Conservation (phyloP, 2,888 invertebrate genomes). For the Patella caerulea region DNA sequence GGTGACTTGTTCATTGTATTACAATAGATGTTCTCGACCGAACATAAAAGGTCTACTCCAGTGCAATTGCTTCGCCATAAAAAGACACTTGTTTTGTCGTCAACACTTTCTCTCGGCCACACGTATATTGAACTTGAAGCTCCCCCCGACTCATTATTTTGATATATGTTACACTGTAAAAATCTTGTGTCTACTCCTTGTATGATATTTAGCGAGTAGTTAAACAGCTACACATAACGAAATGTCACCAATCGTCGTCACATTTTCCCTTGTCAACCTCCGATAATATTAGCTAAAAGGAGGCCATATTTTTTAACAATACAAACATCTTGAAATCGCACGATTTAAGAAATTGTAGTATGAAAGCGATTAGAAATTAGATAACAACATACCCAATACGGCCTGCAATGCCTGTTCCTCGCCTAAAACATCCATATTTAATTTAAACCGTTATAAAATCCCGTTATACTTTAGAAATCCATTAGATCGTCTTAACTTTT, state of each 20-base stretch:
- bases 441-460: conserved; percentile 7
- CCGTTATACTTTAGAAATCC: not conserved
- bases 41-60: not conserved
- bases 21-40: too few species aligned
- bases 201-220: not conserved
- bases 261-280: conserved; percentile 2
- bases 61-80: not conserved
- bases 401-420: conserved; percentile 36
- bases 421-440: conserved; percentile 30
- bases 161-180: too few species aligned
- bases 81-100: not conserved
- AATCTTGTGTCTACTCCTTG: too few species aligned
- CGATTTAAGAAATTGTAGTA: too few species aligned
- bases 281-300: conserved; percentile 10
- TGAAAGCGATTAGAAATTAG: too few species aligned
- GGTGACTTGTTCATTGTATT: too few species aligned
- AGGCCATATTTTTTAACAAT: conserved; percentile 5
- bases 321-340: not conserved
- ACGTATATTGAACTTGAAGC: too few species aligned
- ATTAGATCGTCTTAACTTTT: not conserved
- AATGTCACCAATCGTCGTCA: not conserved
- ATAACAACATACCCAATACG: conserved; percentile 29
- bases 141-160: too few species aligned
- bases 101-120: too few species aligned
- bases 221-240: not conserved